Base-by-base conservation (phyloP, 2,113 vertebrate species). In the Malurus elegans region DNA sequence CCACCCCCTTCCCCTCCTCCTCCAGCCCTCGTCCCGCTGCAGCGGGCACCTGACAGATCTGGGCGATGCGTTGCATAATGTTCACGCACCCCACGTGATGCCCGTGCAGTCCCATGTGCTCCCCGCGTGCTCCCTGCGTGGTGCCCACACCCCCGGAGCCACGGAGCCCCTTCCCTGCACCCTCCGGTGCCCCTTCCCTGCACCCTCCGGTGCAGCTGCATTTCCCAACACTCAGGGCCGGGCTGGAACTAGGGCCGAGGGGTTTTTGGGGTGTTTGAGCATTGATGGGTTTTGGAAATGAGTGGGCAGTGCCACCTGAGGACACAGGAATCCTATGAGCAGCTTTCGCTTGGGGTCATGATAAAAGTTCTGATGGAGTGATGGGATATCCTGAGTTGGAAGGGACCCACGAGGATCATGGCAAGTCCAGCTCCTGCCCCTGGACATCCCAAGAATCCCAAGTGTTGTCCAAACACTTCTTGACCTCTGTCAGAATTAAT, bases 1-100 rank as follows among this genome's bases (percentile, higher is more conserved):
- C 89, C 96, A 66, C 92, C 96, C 91, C 88, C 93, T 86, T 93
- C 81, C 93, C 84, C 90, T 95, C 93, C 95, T 92, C 80, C 95
- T 25, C 84, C 79, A 75, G 93, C 85, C 80, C 95, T 90, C 6
- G 64, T 54, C 92, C 86, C 50, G 28, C 79, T 56, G 71, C 79
- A 47, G 50, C 29, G n/a, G 62, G 86, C 1, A 42, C 88, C 93
- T 96, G 96, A 90, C 93, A 85, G 95, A 96, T 95, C 75, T 81
- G 88, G 95, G 94, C 14, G 71, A 84, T 4, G 21, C 4, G 20
- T 96, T 97, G 93, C 67, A 42, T 97, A 96, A 97, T 6, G 8
- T 67, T 19, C 90, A 17, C 29, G 5, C 10, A 18, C 50, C 50
- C 82, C 10, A 26, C 14, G 32, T 45, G 83, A 34, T 81, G 20